Evolutionary conservation across 2,888 invertebrate species (phyloP).

Genomic region (Nectonema munidae): DNA sequence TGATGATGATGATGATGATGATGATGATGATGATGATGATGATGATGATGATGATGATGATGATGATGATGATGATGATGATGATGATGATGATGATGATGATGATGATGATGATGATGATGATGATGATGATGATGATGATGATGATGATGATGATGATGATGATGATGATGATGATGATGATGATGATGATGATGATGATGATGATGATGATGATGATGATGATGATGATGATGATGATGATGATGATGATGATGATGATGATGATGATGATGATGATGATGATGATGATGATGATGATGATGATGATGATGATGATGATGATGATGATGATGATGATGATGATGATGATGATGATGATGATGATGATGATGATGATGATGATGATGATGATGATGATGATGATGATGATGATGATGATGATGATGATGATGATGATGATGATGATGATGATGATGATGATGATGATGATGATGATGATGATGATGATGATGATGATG

Average conservation of each 20-base stretch:
- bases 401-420: slow-evolving; percentile 16
- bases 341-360: slow-evolving; percentile 17
- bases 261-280: slow-evolving; percentile 16
- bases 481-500: slow-evolving; percentile 16
- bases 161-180: slow-evolving; percentile 10
- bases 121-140: slow-evolving; percentile 11
- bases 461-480: slow-evolving; percentile 16
- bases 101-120: slow-evolving; percentile 10
- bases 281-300: slow-evolving; percentile 17
- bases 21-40: slow-evolving; percentile 11
- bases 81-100: slow-evolving; percentile 10
- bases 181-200: slow-evolving; percentile 10
- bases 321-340: slow-evolving; percentile 16
- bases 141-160: slow-evolving; percentile 11
- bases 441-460: slow-evolving; percentile 16
- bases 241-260: slow-evolving; percentile 14
- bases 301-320: slow-evolving; percentile 16
- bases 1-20: slow-evolving; percentile 10
- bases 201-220: slow-evolving; percentile 10
- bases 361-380: slow-evolving; percentile 16
- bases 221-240: slow-evolving; percentile 11
- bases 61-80: slow-evolving; percentile 11
- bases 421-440: slow-evolving; percentile 16
- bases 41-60: slow-evolving; percentile 11
- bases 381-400: slow-evolving; percentile 16